A percentile compares a stretch with the other conserved stretches of the same genome.
phyloP scores from a whole-genome alignment of 64 coral and sea anemone species.

The Hydrozoanthus tunicans region DNA sequence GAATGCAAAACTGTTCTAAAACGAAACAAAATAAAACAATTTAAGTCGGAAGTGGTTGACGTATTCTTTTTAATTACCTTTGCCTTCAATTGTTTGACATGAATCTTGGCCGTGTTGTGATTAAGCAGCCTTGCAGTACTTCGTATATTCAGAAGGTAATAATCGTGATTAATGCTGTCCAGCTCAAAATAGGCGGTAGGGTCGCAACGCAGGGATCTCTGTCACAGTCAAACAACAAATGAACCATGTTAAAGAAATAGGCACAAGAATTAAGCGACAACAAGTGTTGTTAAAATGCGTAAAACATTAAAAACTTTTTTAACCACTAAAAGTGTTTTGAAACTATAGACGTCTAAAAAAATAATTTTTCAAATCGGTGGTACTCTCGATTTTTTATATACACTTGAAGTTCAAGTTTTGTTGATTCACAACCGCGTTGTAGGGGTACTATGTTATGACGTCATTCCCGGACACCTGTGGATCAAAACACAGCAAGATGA shows the following conservation, averaged over 20 bases:
- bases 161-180: slow-evolving; percentile 26
- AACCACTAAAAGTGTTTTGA: no score
- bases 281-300: no score
- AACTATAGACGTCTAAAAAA: no score
- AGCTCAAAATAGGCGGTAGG: slow-evolving; percentile 48
- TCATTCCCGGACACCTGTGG: no score
- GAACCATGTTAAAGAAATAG: background rate
- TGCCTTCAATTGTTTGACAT: slow-evolving; percentile 17
- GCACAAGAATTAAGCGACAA: background rate
- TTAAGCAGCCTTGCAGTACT: background rate
- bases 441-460: no score
- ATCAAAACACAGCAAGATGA: no score
- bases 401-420: no score
- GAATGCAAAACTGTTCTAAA: background rate
- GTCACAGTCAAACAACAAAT: background rate
- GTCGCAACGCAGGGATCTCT: slow-evolving; percentile 27
- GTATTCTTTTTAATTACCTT: slow-evolving; percentile 6
- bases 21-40: background rate
- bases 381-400: no score
- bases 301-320: no score
- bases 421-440: no score
- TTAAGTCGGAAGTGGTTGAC: no score
- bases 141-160: slow-evolving; percentile 40
- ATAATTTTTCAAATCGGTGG: no score
- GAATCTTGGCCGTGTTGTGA: background rate